Percentiles rank a stretch among this genome's conserved stretches.
phyloP scores from a whole-genome alignment of 2,113 vertebrate genomes.

The Tursiops truncatus region DNA sequence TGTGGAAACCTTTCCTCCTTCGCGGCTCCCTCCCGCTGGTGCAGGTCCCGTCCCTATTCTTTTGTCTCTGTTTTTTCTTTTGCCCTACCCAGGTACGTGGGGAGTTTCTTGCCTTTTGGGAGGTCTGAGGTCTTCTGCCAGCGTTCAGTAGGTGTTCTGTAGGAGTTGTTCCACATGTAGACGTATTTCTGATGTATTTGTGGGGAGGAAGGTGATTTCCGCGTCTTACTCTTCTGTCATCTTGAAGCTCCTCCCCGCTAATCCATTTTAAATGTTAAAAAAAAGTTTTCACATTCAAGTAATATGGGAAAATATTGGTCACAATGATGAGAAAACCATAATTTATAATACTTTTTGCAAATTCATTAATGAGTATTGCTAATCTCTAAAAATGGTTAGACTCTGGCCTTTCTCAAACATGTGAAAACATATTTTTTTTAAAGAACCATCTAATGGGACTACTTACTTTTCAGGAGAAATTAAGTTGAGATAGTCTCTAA shows the following conservation, averaged over 20 bases:
- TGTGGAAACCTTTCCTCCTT: too few species aligned
- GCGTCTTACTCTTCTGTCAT: accelerated
- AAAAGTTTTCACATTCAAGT: neutral
- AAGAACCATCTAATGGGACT: neutral
- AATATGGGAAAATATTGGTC: neutral
- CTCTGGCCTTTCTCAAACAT: neutral
- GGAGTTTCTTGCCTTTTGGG: too few species aligned
- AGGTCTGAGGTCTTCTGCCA: too few species aligned
- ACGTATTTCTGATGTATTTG: too few species aligned
- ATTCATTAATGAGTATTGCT: neutral
- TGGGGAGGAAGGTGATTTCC: too few species aligned
- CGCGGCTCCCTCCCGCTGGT: too few species aligned
- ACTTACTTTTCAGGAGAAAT: neutral
- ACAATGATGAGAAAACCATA: neutral
- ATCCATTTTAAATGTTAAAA: neutral
- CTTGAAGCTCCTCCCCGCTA: too few species aligned
- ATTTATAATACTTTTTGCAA: neutral
- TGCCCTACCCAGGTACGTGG: too few species aligned
- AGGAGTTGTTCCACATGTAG: too few species aligned
- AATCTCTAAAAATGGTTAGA: neutral
- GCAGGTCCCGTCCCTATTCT: too few species aligned
- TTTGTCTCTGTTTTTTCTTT: too few species aligned
- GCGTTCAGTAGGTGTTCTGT: too few species aligned
- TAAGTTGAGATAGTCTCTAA: neutral
- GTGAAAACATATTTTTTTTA: neutral